Percentiles rank a stretch among this genome's conserved stretches.
Conservation (phyloP, 2,888 invertebrate genomes). For the Hermaeophaga mercurialis region DNA sequence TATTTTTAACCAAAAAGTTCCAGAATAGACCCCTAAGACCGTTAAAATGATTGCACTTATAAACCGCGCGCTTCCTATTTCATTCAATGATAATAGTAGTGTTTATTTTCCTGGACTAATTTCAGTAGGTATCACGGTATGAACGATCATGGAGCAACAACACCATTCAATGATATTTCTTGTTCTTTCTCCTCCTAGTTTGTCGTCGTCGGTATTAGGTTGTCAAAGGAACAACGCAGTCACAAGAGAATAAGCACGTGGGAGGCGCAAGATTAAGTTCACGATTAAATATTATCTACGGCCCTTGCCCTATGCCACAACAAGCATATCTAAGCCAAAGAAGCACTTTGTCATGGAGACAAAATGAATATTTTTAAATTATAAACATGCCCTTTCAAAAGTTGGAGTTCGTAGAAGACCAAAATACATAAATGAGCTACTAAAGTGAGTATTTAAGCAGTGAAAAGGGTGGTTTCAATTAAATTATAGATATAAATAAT, state of each 20-base stretch:
- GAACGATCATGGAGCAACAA: conserved; percentile 17
- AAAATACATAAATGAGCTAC: too few relatives aligned
- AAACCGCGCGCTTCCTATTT: not conserved
- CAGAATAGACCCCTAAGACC: too few relatives aligned
- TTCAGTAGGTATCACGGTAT: not conserved
- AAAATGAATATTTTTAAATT: too few relatives aligned
- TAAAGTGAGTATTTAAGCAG: too few relatives aligned
- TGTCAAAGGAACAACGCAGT: conserved; percentile 39
- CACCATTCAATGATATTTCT: conserved; percentile 25
- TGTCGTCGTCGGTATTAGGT: conserved; percentile 24
- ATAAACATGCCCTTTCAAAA: too few relatives aligned
- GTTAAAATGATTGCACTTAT: not conserved
- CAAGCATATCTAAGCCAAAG: not conserved
- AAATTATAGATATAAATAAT: too few relatives aligned
- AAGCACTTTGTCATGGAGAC: too few relatives aligned
- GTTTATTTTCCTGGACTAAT: conserved; percentile 20
- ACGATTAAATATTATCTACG: conserved; percentile 45
- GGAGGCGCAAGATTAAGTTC: conserved; percentile 41
- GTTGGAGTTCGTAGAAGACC: too few relatives aligned
- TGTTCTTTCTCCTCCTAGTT: conserved; percentile 4
- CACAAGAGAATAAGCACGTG: conserved; percentile 36
- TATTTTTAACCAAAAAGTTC: too few relatives aligned
- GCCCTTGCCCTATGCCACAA: conserved; percentile 2
- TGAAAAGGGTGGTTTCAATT: too few relatives aligned
- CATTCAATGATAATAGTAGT: not conserved